A percentile compares a stretch with the other conserved stretches of the same genome.
These are phyloP conservation scores for Drosophila monieri DNA, from an alignment of 2,888 invertebrate species.

Conservation along the genomic window DNA sequence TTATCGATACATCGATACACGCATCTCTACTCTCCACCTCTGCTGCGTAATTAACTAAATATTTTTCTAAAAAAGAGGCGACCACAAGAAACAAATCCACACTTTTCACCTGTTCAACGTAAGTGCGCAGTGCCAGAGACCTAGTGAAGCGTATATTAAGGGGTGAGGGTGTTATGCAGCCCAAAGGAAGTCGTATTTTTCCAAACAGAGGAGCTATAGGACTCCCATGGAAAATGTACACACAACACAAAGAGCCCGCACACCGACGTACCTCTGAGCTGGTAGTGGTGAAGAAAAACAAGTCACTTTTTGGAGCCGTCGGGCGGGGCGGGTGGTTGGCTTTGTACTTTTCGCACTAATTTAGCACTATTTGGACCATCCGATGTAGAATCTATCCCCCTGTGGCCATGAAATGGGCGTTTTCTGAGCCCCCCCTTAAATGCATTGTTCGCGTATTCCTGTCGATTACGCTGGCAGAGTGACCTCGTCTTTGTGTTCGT, in stretches of 20 bases:
- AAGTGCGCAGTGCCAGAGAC: conserved; percentile 47
- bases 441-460: conserved; percentile 1
- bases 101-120: conserved; percentile 34
- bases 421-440: conserved; percentile 9
- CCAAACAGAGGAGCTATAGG: conserved; percentile 57
- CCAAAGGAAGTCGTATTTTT: conserved; percentile 1
- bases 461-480: conserved; percentile 13
- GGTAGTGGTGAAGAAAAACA: conserved; percentile 65
- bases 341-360: conserved; percentile 18
- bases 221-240: conserved; percentile 54
- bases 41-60: conserved; percentile 66
- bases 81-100: conserved; percentile 28
- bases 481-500: conserved; percentile 33
- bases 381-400: conserved; percentile 21
- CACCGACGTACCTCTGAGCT: conserved; percentile 34
- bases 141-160: neutral
- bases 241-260: conserved; percentile 37
- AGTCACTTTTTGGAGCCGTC: conserved; percentile 50
- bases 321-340: conserved; percentile 13
- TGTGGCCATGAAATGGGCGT: conserved; percentile 40
- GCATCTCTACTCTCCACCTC: neutral
- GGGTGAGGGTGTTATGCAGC: neutral
- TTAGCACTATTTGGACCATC: conserved; percentile 33
- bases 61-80: conserved; percentile 34
- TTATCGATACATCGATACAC: conserved; percentile 5